These are phyloP conservation scores for Zaprionus camerounensis DNA, from an alignment of 1,140 invertebrate species.

Conservation along the genomic window DNA sequence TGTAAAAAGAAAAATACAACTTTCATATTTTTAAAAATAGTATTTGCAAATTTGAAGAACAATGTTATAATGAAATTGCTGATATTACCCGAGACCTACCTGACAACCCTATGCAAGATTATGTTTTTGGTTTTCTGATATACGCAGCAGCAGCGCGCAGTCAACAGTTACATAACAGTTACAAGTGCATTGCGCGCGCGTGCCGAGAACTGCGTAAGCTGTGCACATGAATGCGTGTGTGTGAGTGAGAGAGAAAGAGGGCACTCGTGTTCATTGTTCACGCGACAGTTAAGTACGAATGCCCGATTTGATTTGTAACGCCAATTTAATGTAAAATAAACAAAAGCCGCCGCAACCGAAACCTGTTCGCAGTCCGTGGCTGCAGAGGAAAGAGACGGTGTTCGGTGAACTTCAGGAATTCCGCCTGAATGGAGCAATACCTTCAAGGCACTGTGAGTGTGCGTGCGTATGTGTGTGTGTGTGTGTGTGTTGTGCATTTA, in stretches of 20 bases:
- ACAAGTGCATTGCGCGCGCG: not conserved
- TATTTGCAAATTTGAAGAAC: too few relatives aligned
- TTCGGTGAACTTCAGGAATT: slow-evolving; percentile 67
- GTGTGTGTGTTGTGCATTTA: slow-evolving; percentile 18
- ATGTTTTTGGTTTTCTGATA: slow-evolving; percentile 38
- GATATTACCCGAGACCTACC: too few relatives aligned
- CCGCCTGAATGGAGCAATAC: slow-evolving; percentile 48
- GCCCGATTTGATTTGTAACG: slow-evolving; percentile 27
- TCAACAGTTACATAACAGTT: slow-evolving; percentile 26
- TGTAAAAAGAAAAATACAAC: too few relatives aligned
- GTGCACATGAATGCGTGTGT: not conserved
- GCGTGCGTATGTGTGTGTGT: slow-evolving; percentile 8
- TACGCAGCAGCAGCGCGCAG: slow-evolving; percentile 5
- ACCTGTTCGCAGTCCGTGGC: slow-evolving; percentile 52
- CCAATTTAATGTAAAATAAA: slow-evolving; percentile 27
- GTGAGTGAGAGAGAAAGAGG: not conserved
- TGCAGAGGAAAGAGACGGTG: not conserved
- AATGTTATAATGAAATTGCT: too few relatives aligned
- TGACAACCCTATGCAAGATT: too few relatives aligned
- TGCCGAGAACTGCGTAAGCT: slow-evolving; percentile 7
- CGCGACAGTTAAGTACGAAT: slow-evolving; percentile 35
- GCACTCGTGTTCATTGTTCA: slow-evolving; percentile 32
- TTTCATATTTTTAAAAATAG: too few relatives aligned
- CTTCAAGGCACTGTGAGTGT: slow-evolving; percentile 35
- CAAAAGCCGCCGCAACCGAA: slow-evolving; percentile 21